Base-by-base conservation (phyloP, 1,140 invertebrate genomes). In the Pogonus chalceus region DNA sequence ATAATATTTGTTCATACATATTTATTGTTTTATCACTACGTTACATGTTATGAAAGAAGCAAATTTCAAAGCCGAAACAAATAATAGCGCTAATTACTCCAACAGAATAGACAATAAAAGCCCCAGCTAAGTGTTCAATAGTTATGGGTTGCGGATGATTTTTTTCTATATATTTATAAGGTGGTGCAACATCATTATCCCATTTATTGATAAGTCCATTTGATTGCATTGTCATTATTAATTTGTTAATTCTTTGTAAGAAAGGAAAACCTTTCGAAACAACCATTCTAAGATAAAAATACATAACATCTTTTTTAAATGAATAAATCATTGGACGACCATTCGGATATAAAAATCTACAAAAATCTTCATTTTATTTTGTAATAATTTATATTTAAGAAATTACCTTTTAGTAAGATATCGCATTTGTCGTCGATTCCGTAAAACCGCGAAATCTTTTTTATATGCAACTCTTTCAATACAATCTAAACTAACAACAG, bases 101-200 rank as follows among this genome's bases (percentile, higher is more conserved):
- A 39, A 24, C 2, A 20, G 43, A 37, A 10, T 39, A 26, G 23
- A 43, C n/a, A 23, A 43, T n/a, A 55, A 55, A 55, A 18, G 48
- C 47, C 10, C 52, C 26, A 26, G 52, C 49, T 22, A 56, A 49
- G 20, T 56, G 20, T 16, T 56, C 35, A 18, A 56, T 10, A 20
- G 35, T 39, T 4, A 56, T 10, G 18, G 4, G 3, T 4, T 18
- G 7, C 3, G 37, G 3, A 12, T 18, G 7, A 12, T 4, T 43
- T 43, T 43, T 43, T 4, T 43, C 18, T 4, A 10, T 16, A 12
- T 43, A 43, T 18, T 43, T 9, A 18, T 43, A 43, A 7, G 7
- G 9, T 21, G 14, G 12, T 21, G 47, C 9, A 4, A 49, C 20
- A 20, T 49, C 47, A 4, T 49, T 23, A 49, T 49, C 47, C 47